A percentile compares a stretch with the other conserved stretches of the same genome.
Conservation (phyloP, 1,140 invertebrate species). For the Bombus difficillimus region DNA sequence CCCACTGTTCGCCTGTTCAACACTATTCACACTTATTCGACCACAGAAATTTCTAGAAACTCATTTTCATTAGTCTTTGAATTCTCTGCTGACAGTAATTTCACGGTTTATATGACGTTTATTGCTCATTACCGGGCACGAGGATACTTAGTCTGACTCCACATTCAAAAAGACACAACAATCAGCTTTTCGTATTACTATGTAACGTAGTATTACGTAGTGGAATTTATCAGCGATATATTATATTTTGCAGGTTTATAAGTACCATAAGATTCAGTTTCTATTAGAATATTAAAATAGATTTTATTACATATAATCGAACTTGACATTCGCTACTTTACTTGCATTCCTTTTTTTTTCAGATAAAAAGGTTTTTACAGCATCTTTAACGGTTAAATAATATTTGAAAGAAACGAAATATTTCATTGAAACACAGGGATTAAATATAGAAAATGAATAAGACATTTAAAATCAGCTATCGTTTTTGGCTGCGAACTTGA, state of each 20-base stretch:
- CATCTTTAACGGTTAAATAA: too few species aligned
- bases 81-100: not conserved
- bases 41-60: not conserved
- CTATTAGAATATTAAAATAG: not conserved
- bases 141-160: not conserved
- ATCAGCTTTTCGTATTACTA: not conserved
- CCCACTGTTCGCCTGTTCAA: too few species aligned
- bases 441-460: too few species aligned
- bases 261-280: not conserved
- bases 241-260: not conserved
- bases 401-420: too few species aligned
- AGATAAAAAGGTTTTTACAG: too few species aligned
- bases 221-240: not conserved
- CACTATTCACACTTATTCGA: not conserved
- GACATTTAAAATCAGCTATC: not conserved
- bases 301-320: too few species aligned
- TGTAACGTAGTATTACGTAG: not conserved
- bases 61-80: conserved; percentile 14
- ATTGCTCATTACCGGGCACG: not conserved
- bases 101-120: conserved; percentile 19
- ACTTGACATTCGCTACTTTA: too few species aligned
- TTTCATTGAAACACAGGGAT: too few species aligned
- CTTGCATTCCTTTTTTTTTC: too few species aligned
- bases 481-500: not conserved
- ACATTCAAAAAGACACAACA: too few species aligned